phyloP scores from a whole-genome alignment of 2,888 invertebrate genomes.

The Coremacera marginata region DNA sequence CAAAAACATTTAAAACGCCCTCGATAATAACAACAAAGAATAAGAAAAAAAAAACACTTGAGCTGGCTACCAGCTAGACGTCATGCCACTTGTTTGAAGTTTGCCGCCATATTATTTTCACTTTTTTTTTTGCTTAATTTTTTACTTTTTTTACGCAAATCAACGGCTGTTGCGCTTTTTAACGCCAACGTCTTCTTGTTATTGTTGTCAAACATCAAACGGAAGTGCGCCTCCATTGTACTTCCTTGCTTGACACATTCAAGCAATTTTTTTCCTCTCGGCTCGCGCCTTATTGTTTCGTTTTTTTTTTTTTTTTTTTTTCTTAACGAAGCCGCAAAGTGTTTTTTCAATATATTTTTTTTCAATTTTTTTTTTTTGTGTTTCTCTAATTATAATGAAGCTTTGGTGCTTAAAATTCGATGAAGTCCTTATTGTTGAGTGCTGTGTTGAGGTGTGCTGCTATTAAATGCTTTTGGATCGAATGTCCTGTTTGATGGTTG shows the following conservation, averaged over 20 bases:
- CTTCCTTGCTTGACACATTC: conserved; percentile 21
- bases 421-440: conserved; percentile 15
- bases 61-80: conserved; percentile 10
- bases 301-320: conserved; percentile 23
- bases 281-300: not conserved
- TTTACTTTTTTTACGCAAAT: not conserved
- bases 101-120: conserved; percentile 1
- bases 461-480: conserved; percentile 29
- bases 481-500: conserved; percentile 15
- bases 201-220: conserved; percentile 50
- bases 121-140: conserved; percentile 1
- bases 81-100: conserved; percentile 20
- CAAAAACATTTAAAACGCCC: not conserved
- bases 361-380: conserved; percentile 32
- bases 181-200: conserved; percentile 21
- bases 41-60: not conserved
- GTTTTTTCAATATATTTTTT: conserved; percentile 38
- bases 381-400: conserved; percentile 34
- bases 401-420: conserved; percentile 32
- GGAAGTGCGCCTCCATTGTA: conserved; percentile 48
- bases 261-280: not conserved
- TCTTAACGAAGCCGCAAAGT: conserved; percentile 35
- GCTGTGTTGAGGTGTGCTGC: not conserved
- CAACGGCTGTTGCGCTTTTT: conserved; percentile 33
- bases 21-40: not conserved